phyloP scores from a whole-genome alignment of 2,888 invertebrate species.

The Aphodius granarius region DNA sequence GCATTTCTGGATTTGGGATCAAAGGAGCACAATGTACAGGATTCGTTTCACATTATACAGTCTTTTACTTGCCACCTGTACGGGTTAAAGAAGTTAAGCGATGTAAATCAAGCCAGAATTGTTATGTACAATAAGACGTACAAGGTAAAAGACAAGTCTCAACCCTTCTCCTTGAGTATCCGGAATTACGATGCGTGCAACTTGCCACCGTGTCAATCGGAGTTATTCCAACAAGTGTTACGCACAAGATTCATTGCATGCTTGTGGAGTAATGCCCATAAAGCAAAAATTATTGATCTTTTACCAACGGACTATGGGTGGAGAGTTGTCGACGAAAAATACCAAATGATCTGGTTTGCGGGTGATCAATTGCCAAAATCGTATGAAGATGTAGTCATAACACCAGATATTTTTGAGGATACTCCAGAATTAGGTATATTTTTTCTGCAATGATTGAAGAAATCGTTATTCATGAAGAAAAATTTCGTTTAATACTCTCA shows the following conservation, averaged over 20 bases:
- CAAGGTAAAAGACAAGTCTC: conserved; percentile 37
- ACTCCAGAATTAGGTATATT: conserved; percentile 20
- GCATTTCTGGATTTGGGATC: conserved; percentile 31
- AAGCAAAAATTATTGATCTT: conserved; percentile 12
- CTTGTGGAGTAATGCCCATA: conserved; percentile 38
- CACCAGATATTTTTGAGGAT: conserved; percentile 13
- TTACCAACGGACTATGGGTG: conserved; percentile 35
- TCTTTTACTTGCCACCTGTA: conserved; percentile 32
- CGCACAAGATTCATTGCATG: conserved; percentile 40
- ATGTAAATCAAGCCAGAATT: conserved; percentile 34
- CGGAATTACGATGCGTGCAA: conserved; percentile 40
- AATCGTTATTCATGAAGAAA: conserved; percentile 14
- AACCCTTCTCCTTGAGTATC: conserved; percentile 37
- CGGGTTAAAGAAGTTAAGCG: conserved; percentile 34
- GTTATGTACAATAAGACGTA: conserved; percentile 39
- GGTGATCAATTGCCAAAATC: conserved; percentile 30
- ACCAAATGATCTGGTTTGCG: conserved; percentile 23
- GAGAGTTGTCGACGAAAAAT: conserved; percentile 25
- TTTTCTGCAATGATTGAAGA: conserved; percentile 13
- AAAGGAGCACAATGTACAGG: conserved; percentile 23
- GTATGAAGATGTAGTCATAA: conserved; percentile 30
- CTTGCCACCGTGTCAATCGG: conserved; percentile 40
- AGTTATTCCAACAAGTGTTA: conserved; percentile 39
- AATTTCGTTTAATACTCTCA: conserved; percentile 30
- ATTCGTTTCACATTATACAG: conserved; percentile 28